Evolutionary conservation across 2,113 vertebrate genomes (phyloP).

Genomic region (Labrus mixtus): DNA sequence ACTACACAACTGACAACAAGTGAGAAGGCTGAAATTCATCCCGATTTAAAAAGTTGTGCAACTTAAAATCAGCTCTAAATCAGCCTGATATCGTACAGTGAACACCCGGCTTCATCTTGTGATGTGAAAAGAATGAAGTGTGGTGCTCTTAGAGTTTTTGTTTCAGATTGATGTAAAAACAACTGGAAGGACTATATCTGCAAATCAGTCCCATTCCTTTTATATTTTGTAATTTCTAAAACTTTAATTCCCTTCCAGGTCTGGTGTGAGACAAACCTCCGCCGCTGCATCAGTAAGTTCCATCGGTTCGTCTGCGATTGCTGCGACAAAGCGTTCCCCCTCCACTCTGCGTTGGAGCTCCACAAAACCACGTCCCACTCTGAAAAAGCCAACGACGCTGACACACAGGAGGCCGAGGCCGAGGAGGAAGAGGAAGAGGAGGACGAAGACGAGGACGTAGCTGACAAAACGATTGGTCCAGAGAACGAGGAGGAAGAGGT

Average conservation of each 20-base stretch:
- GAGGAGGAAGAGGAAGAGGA: conserved; percentile 48
- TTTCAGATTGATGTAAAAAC: no score
- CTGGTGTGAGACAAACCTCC: conserved; percentile 97
- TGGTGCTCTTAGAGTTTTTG: no score
- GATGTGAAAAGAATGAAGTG: no score
- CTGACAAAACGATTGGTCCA: background rate
- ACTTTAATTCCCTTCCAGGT: conserved; percentile 81
- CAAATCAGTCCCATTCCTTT: no score
- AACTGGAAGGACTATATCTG: no score
- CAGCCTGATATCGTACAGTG: no score
- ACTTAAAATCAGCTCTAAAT: no score
- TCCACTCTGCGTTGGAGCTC: conserved; percentile 89
- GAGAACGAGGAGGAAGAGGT: conserved; percentile 11
- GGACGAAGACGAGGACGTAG: conserved; percentile 54
- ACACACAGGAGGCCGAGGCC: background rate
- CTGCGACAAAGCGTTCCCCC: conserved; percentile 97
- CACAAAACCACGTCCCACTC: conserved; percentile 87
- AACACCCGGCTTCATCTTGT: no score
- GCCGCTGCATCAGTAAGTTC: conserved; percentile 93
- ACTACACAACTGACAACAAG: no score
- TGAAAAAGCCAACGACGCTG: background rate
- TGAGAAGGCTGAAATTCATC: no score
- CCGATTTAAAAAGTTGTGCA: no score
- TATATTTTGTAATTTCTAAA: no score
- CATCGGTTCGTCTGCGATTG: conserved; percentile 93